Percentiles rank a stretch among this genome's conserved stretches.
Conservation (phyloP, 2,113 vertebrate species). For the Aramus guarauna region DNA sequence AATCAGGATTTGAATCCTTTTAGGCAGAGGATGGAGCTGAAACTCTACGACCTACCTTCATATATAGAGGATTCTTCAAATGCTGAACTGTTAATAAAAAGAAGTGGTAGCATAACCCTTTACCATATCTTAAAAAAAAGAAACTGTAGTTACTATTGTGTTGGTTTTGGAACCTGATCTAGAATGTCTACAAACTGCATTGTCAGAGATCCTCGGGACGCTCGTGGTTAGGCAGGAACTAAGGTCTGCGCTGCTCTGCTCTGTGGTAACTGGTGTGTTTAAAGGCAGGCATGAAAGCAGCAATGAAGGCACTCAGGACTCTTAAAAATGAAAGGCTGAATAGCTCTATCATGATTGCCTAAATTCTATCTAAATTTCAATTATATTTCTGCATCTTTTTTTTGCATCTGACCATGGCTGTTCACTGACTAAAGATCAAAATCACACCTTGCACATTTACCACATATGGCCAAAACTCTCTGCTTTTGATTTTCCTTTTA, state of each 20-base stretch:
- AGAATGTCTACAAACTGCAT: not conserved
- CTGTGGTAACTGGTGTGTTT: not conserved
- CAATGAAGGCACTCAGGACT: not conserved
- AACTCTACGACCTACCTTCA: not conserved
- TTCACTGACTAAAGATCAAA: constrained; percentile 45
- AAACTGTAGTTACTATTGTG: not conserved
- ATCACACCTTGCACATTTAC: constrained; percentile 53
- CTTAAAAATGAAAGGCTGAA: not conserved
- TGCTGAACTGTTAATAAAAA: not conserved
- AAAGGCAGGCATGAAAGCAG: not conserved
- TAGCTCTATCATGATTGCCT: not conserved
- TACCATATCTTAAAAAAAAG: not conserved
- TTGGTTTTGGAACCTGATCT: not conserved
- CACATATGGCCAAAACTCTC: constrained; percentile 61
- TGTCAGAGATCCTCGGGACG: not conserved
- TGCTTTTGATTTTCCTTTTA: constrained; percentile 42
- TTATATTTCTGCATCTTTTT: not conserved
- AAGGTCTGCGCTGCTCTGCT: not conserved
- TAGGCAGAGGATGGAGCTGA: not conserved
- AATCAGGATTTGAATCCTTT: not conserved
- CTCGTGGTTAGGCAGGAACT: not conserved
- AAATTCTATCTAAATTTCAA: not conserved
- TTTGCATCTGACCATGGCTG: not conserved
- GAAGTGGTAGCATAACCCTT: not conserved
- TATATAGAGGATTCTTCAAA: not conserved